Evolutionary conservation across 2,113 vertebrate genomes (phyloP), one percentile per base, ranked within the genome.

Genomic region (Heteronetta atricapilla): DNA sequence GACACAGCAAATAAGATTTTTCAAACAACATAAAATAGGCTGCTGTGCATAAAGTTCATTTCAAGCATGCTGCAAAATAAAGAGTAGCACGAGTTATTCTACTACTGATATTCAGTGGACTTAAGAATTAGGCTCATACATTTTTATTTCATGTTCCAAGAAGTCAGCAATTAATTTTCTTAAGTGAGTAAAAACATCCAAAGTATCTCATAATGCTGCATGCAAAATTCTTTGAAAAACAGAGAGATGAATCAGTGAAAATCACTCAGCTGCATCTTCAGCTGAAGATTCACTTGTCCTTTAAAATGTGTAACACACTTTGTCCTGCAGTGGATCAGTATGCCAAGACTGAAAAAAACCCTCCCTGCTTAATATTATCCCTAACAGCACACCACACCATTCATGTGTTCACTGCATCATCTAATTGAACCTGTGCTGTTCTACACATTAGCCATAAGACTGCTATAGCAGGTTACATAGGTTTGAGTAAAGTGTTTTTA

Each of bases 401-500:
- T 90, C 88, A 87, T 40, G 63, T 75, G 79, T 84, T 88, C 76
- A 82, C 12, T 82, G 73, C 76, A 84, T 93, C 94, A 96, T 78
- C 94, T 93, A 95, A 97, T 50, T 96, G 89, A 96, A 96, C 80
- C 89, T 73, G 73, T 46, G 55, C 79, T 70, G 26, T 58, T 94
- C 28, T 91, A 88, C 84, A 77, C 92, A 94, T 93, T 90, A 96
- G 66, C 88, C 55, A 23, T 38, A 89, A 95, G 94, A 93, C 94
- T 17, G 90, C 85, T 93, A 82, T 4, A 95, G 80, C 88, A 94
- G 90, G 87, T 97, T 98, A 97, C 96, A 96, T 78, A 94, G 95
- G 94, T 97, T 97, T 97, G 93, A 94, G 75, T 90, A 96, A 97
- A 98, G 86, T 93, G 85, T 92, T 97, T 97, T 97, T 96, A 97